Evolutionary conservation across 2,113 vertebrate genomes (phyloP).

Genomic region (Scytalopus superciliaris): DNA sequence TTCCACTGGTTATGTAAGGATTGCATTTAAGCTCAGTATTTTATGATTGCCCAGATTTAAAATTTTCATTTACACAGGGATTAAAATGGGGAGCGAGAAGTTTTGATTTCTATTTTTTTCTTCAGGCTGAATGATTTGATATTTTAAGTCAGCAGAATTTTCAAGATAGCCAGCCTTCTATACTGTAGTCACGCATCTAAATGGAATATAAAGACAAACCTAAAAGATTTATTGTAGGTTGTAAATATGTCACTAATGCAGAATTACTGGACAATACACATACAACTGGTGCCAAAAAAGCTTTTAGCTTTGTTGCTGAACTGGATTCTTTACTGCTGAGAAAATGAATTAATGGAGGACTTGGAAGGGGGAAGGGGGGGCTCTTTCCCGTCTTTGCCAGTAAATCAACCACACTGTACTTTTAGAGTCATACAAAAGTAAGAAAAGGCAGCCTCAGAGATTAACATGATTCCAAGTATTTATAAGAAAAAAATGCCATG

Average conservation of each 20-base stretch:
- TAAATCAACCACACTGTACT: slow-evolving; percentile 80
- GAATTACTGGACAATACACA: slow-evolving; percentile 85
- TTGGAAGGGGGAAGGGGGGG: slow-evolving; percentile 65
- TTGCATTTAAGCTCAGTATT: slow-evolving; percentile 23
- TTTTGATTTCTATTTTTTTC: slow-evolving; percentile 70
- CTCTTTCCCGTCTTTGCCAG: slow-evolving; percentile 73
- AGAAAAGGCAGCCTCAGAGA: slow-evolving; percentile 65
- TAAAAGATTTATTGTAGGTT: slow-evolving; percentile 78
- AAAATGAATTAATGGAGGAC: slow-evolving; percentile 85
- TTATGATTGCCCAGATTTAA: slow-evolving; percentile 37
- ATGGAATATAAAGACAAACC: slow-evolving; percentile 82
- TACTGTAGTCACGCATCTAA: slow-evolving; percentile 74
- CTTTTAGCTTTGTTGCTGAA: slow-evolving; percentile 87
- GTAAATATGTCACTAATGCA: slow-evolving; percentile 85
- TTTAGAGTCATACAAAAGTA: slow-evolving; percentile 71
- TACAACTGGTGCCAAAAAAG: slow-evolving; percentile 83
- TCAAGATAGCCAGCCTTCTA: slow-evolving; percentile 65
- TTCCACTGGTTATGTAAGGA: neutral
- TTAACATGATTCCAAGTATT: slow-evolving; percentile 75
- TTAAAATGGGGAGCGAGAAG: slow-evolving; percentile 56
- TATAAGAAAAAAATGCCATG: slow-evolving; percentile 67
- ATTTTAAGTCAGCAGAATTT: slow-evolving; percentile 80
- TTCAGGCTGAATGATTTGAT: slow-evolving; percentile 68
- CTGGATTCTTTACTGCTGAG: slow-evolving; percentile 84
- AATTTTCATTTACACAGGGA: slow-evolving; percentile 68